Evolutionary conservation across 2,113 vertebrate species (phyloP).

Genomic region (Dasyurus viverrinus): DNA sequence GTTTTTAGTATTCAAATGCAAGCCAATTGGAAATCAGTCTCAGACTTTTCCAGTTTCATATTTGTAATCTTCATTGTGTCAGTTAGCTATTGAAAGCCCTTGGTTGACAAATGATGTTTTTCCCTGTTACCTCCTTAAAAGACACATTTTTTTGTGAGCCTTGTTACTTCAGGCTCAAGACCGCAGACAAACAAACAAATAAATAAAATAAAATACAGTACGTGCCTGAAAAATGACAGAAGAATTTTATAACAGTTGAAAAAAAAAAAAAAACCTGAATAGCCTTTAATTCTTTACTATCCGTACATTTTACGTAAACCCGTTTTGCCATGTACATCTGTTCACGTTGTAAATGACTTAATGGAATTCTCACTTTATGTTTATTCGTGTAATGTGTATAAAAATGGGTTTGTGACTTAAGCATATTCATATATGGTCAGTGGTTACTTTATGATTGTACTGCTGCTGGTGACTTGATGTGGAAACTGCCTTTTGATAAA

Average conservation of each 20-base stretch:
- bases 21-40: slow-evolving; percentile 69
- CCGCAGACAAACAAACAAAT: slow-evolving; percentile 79
- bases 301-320: slow-evolving; percentile 86
- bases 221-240: slow-evolving; percentile 91
- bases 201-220: slow-evolving; percentile 84
- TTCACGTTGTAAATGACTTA: slow-evolving; percentile 92
- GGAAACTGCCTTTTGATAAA: slow-evolving; percentile 85
- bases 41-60: slow-evolving; percentile 72
- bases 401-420: slow-evolving; percentile 91
- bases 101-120: slow-evolving; percentile 78
- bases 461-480: slow-evolving; percentile 91
- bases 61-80: slow-evolving; percentile 80
- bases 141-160: slow-evolving; percentile 81
- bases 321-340: slow-evolving; percentile 90
- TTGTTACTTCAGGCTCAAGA: slow-evolving; percentile 83
- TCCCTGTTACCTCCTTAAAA: slow-evolving; percentile 86
- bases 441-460: slow-evolving; percentile 93
- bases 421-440: slow-evolving; percentile 91
- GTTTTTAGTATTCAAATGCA: slow-evolving; percentile 67
- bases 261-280: slow-evolving; percentile 84
- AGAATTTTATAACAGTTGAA: slow-evolving; percentile 87
- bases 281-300: slow-evolving; percentile 88
- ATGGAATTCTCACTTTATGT: slow-evolving; percentile 90
- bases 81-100: slow-evolving; percentile 84
- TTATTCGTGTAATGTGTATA: slow-evolving; percentile 92